phyloP scores from a whole-genome alignment of 2,113 vertebrate species.

The Petrocephalus zakoni region DNA sequence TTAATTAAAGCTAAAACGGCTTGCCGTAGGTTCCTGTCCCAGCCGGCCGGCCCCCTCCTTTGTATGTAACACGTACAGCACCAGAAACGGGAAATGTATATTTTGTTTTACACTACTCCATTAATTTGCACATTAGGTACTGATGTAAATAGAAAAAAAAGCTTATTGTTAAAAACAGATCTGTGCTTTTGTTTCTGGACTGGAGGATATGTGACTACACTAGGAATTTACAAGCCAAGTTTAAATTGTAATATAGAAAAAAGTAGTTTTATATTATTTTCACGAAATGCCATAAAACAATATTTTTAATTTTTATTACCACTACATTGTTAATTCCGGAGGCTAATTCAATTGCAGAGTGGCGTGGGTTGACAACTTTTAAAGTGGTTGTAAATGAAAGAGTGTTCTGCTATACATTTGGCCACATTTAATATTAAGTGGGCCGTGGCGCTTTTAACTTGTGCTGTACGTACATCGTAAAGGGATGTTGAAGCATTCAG shows the following conservation, averaged over 20 bases:
- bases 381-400: conserved; percentile 14
- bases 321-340: conserved; percentile 58
- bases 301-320: conserved; percentile 65
- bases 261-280: conserved; percentile 77
- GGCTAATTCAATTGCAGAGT: conserved; percentile 33
- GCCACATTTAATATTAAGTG: conserved; percentile 3
- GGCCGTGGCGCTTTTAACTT: background rate
- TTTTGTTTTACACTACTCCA: conserved; percentile 67
- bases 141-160: conserved; percentile 65
- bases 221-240: conserved; percentile 70
- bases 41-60: conserved; percentile 54
- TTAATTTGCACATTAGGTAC: conserved; percentile 77
- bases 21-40: no score
- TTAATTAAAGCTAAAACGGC: no score
- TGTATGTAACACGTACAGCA: conserved; percentile 59
- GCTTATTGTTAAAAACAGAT: conserved; percentile 72
- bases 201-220: conserved; percentile 51
- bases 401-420: background rate
- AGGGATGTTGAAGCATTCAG: background rate
- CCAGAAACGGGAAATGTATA: conserved; percentile 62
- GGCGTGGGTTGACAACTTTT: conserved; percentile 10
- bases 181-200: conserved; percentile 63
- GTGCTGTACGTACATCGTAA: background rate
- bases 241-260: conserved; percentile 68
- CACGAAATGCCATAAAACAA: conserved; percentile 65